phyloP scores from a whole-genome alignment of 2,888 invertebrate genomes.

The Furcula furcula region DNA sequence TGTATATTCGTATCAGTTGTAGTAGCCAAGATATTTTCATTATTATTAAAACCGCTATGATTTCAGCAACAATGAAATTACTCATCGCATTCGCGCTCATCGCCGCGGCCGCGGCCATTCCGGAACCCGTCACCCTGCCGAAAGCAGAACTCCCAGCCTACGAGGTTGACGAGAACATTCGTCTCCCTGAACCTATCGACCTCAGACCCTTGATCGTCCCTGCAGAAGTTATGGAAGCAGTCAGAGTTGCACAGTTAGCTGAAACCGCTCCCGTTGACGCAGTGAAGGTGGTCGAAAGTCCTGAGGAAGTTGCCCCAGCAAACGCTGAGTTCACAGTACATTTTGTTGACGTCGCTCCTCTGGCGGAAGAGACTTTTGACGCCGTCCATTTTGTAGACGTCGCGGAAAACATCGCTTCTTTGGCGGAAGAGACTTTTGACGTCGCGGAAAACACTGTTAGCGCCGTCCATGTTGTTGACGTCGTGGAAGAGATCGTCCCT shows the following conservation, averaged over 20 bases:
- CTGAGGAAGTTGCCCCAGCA: neutral
- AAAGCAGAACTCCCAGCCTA: slow-evolving; percentile 18
- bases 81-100: slow-evolving; percentile 50
- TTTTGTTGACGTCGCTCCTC: too few species aligned
- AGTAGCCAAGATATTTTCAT: too few species aligned
- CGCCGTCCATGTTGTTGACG: neutral
- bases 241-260: slow-evolving; percentile 7
- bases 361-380: too few species aligned
- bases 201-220: slow-evolving; percentile 26
- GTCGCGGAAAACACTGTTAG: too few species aligned
- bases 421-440: neutral
- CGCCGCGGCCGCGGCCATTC: slow-evolving; percentile 45
- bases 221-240: slow-evolving; percentile 21
- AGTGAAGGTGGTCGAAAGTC: neutral
- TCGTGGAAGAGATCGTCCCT: neutral
- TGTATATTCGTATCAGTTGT: too few species aligned
- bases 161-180: slow-evolving; percentile 8
- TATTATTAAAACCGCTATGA: too few species aligned
- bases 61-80: slow-evolving; percentile 47
- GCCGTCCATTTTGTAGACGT: slow-evolving; percentile 1
- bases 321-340: too few species aligned
- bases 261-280: slow-evolving; percentile 6
- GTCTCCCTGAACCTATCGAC: slow-evolving; percentile 12
- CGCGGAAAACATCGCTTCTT: neutral
- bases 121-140: slow-evolving; percentile 22